These are phyloP conservation scores for Steinernema carpocapsae DNA, from an alignment of 2,888 invertebrate species.

Conservation along the genomic window DNA sequence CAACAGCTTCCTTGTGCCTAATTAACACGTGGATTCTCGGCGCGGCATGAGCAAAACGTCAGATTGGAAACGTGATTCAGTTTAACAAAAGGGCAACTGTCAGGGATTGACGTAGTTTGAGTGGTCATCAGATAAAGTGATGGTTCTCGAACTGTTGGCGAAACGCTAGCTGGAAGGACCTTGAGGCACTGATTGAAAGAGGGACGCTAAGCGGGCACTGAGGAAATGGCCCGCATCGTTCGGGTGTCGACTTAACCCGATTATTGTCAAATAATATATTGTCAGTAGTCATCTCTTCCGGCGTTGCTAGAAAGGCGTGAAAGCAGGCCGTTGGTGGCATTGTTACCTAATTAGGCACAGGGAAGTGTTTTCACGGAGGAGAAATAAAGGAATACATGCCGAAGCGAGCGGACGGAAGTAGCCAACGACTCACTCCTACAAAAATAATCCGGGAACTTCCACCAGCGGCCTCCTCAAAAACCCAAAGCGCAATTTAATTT, in stretches of 20 bases:
- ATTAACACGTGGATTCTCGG: not conserved
- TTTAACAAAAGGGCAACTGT: not conserved
- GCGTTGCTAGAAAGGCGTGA: conserved; percentile 25
- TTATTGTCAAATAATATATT: conserved; percentile 13
- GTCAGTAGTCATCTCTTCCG: conserved; percentile 31
- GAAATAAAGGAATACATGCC: conserved; percentile 16
- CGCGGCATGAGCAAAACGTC: conserved; percentile 1
- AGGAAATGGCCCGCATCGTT: not conserved
- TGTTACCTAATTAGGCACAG: conserved; percentile 21
- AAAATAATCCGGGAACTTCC: not conserved
- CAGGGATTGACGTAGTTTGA: conserved; percentile 1
- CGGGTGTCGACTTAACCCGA: conserved; percentile 23
- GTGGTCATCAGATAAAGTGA: not conserved
- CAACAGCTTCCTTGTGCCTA: conserved; percentile 11
- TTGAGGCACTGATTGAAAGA: not conserved
- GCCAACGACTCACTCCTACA: conserved; percentile 16
- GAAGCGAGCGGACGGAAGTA: conserved; percentile 11
- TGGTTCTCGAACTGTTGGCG: too few species aligned
- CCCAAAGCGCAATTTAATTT: conserved; percentile 24
- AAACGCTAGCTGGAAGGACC: not conserved
- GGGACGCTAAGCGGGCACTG: not conserved
- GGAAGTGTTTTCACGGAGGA: conserved; percentile 30
- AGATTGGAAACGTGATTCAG: not conserved
- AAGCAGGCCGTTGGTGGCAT: conserved; percentile 24
- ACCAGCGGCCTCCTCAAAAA: not conserved